Evolutionary conservation across 2,888 invertebrate genomes (phyloP).

Genomic region (Rotaria sp.): DNA sequence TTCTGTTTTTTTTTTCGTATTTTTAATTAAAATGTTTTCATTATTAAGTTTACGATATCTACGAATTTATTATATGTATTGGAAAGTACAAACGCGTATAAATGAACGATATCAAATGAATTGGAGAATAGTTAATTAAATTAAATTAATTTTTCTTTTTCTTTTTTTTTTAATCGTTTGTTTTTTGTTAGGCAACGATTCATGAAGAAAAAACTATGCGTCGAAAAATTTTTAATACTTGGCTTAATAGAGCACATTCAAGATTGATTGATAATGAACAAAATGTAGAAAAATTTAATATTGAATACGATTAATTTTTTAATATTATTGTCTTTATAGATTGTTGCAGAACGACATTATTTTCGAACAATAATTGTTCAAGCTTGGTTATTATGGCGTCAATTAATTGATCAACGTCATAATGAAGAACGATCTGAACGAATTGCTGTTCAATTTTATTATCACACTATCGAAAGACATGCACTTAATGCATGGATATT

Average conservation of each 20-base stretch:
- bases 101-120: background rate
- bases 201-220: slow-evolving; percentile 2
- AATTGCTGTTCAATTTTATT: slow-evolving; percentile 4
- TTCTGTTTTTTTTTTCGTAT: background rate
- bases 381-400: background rate
- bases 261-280: slow-evolving; percentile 15
- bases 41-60: background rate
- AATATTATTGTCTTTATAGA: background rate
- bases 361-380: background rate
- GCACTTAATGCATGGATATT: background rate
- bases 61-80: background rate
- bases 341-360: slow-evolving; percentile 15
- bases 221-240: background rate
- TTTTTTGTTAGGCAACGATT: background rate
- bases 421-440: slow-evolving; percentile 16
- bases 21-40: background rate
- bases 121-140: background rate
- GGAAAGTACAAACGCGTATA: background rate
- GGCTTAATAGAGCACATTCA: background rate
- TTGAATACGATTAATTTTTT: background rate
- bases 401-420: background rate
- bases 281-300: background rate
- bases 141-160: background rate
- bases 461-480: background rate
- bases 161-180: background rate